phyloP scores from a whole-genome alignment of 2,888 invertebrate genomes.

The Chrysina gloriosa region DNA sequence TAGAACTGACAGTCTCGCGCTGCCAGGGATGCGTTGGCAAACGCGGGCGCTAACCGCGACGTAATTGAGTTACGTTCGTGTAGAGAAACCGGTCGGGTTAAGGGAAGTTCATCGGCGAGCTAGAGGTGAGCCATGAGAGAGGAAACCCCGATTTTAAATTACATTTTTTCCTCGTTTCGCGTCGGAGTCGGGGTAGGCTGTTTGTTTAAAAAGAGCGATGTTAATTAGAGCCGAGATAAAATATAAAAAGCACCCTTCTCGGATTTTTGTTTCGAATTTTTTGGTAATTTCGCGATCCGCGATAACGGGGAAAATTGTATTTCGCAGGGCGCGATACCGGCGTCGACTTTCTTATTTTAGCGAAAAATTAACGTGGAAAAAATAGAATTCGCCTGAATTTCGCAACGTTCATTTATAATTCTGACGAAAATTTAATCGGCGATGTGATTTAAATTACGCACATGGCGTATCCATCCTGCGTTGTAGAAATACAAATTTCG shows the following conservation, averaged over 20 bases:
- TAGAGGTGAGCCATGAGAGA: neutral
- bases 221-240: slow-evolving; percentile 16
- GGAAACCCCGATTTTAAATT: slow-evolving; percentile 5
- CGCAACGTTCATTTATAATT: no score
- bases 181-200: neutral
- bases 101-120: neutral
- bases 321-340: no score
- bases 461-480: no score
- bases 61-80: slow-evolving; percentile 22
- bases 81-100: neutral
- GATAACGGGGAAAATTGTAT: no score
- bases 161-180: neutral
- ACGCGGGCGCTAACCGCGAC: slow-evolving; percentile 1
- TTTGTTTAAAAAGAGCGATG: slow-evolving; percentile 10
- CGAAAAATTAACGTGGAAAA: no score
- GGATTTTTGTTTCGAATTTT: neutral
- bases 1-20: slow-evolving; percentile 6
- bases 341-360: no score
- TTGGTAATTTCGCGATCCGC: neutral
- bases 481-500: no score
- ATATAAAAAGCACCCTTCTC: neutral
- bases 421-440: no score
- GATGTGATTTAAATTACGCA: no score
- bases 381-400: no score
- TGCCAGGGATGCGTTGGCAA: slow-evolving; percentile 6